phyloP scores from a whole-genome alignment of 2,113 vertebrate species.

The Strix aluco region DNA sequence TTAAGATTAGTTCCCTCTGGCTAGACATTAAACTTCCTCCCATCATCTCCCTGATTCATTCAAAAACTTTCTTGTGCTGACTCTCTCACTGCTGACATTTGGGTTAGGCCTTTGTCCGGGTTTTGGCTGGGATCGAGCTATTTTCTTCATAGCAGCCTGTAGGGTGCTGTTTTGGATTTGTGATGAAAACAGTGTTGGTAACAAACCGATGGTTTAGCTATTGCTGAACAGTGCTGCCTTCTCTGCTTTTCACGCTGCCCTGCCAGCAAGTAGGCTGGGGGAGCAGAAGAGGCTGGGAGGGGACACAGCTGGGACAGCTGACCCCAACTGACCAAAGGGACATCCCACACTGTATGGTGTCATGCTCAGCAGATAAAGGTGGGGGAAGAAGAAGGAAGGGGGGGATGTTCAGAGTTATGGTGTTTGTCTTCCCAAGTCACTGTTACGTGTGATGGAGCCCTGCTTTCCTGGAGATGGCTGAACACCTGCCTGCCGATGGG shows the following conservation, averaged over 20 bases:
- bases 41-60: neutral
- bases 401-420: rapidly evolving
- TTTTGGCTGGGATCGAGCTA: neutral
- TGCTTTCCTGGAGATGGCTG: neutral
- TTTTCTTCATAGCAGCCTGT: neutral
- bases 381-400: neutral
- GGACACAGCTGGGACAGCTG: neutral
- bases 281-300: neutral
- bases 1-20: neutral
- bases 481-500: neutral
- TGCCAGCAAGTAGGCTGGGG: rapidly evolving
- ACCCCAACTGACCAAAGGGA: neutral
- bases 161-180: neutral
- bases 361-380: neutral
- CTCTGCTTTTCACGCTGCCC: neutral
- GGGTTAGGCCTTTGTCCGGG: neutral
- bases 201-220: neutral
- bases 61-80: neutral
- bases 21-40: neutral
- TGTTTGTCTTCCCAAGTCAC: neutral
- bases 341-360: rapidly evolving
- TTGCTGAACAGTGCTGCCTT: neutral
- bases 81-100: neutral
- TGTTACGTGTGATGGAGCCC: rapidly evolving
- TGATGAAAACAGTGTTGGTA: neutral